These are phyloP conservation scores for Lysandra coridon DNA, from an alignment of 2,888 invertebrate species.

Conservation along the genomic window DNA sequence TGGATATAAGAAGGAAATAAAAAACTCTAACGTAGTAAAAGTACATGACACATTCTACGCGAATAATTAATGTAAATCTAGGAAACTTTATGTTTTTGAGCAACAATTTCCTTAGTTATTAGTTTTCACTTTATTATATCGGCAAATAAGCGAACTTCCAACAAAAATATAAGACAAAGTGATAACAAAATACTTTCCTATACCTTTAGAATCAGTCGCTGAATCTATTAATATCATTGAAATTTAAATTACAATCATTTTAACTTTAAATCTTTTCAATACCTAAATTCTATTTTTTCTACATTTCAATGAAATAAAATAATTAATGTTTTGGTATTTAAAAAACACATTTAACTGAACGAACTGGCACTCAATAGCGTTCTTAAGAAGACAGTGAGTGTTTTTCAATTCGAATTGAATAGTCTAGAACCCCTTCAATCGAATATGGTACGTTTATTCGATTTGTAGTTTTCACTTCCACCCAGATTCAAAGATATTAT, in stretches of 20 bases:
- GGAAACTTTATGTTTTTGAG: too few species aligned
- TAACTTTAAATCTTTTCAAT: neutral
- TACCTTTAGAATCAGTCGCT: too few species aligned
- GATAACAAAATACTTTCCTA: too few species aligned
- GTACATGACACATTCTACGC: too few species aligned
- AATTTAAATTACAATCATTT: neutral
- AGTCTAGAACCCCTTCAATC: constrained; percentile 16
- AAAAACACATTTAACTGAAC: neutral
- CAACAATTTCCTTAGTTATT: too few species aligned
- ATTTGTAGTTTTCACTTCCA: constrained; percentile 27
- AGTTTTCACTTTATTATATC: too few species aligned
- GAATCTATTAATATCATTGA: neutral
- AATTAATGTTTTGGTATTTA: neutral
- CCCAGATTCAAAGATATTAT: neutral
- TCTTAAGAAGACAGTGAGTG: constrained; percentile 21
- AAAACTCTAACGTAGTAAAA: too few species aligned
- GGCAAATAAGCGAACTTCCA: too few species aligned
- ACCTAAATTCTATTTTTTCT: neutral
- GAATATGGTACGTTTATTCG: constrained; percentile 29
- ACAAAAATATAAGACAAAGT: too few species aligned
- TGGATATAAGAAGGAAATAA: too few species aligned
- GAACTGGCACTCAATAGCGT: constrained; percentile 1
- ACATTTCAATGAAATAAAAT: neutral
- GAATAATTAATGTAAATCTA: too few species aligned
- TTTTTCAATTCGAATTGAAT: constrained; percentile 38